Evolutionary conservation across 2,113 vertebrate species (phyloP).

Genomic region (Periophthalmodon schlosseri): DNA sequence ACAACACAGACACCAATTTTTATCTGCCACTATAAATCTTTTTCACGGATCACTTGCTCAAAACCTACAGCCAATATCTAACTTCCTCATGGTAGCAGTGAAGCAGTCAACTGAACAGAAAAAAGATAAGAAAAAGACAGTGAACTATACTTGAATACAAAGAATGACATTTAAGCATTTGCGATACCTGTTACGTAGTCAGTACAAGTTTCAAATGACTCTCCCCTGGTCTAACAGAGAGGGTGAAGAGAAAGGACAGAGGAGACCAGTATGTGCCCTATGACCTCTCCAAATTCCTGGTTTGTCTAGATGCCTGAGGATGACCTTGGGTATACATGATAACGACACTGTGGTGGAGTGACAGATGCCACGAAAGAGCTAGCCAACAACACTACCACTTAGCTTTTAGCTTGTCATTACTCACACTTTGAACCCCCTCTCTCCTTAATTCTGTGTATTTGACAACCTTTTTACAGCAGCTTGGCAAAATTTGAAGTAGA

Average conservation of each 20-base stretch:
- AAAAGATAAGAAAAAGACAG: conserved; percentile 18
- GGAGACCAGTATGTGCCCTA: conserved; percentile 13
- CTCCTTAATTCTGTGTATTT: not conserved
- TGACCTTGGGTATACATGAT: conserved; percentile 43
- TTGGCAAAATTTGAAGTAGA: not conserved
- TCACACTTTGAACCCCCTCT: not conserved
- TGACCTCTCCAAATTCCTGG: conserved; percentile 32
- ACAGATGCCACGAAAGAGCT: conserved; percentile 21
- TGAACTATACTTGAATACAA: not conserved
- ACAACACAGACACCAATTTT: conserved; percentile 30
- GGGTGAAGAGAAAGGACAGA: conserved; percentile 10
- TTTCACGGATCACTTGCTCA: conserved; percentile 61
- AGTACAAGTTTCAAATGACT: not conserved
- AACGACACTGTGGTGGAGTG: conserved; percentile 12
- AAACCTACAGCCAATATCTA: conserved; percentile 54
- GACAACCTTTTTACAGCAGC: no score
- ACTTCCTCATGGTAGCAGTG: conserved; percentile 45
- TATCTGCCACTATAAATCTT: conserved; percentile 54
- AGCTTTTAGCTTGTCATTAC: conserved; percentile 4
- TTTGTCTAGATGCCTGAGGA: conserved; percentile 31
- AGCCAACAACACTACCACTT: not conserved
- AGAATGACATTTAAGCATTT: not conserved
- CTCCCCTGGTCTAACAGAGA: not conserved
- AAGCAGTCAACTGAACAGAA: conserved; percentile 33
- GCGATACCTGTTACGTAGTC: conserved; percentile 2